A percentile compares a stretch with the other conserved stretches of the same genome.
Conservation (phyloP, 2,113 vertebrate species). For the Brachypteracias leptosomus region DNA sequence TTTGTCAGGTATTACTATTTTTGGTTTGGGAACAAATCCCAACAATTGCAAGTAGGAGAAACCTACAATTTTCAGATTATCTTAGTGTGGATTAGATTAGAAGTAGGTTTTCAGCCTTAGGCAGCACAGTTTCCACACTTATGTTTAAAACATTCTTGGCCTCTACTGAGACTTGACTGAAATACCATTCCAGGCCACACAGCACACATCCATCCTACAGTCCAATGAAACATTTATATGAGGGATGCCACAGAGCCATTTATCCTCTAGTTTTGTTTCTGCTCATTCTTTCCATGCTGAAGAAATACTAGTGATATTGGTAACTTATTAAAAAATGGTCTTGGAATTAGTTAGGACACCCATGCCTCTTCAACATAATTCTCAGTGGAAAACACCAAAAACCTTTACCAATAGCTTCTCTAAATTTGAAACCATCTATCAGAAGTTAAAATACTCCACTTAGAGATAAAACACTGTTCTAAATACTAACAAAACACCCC, state of each 20-base stretch:
- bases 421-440: background rate
- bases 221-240: background rate
- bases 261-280: background rate
- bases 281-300: background rate
- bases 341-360: background rate
- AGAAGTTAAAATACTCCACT: background rate
- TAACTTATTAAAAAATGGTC: background rate
- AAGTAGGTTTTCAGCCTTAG: background rate
- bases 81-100: background rate
- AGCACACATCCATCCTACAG: background rate
- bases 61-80: constrained; percentile 42
- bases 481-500: background rate
- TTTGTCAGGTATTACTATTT: background rate
- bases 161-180: background rate
- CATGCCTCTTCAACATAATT: background rate
- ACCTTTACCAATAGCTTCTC: background rate
- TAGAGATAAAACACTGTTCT: background rate
- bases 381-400: background rate
- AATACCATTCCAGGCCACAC: background rate
- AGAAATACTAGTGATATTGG: background rate
- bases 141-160: background rate
- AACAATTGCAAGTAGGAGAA: background rate
- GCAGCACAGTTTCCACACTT: background rate
- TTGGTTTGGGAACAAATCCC: background rate
- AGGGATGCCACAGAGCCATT: background rate